Conservation (phyloP, 2,113 vertebrate genomes). For the Calidris pugnax region DNA sequence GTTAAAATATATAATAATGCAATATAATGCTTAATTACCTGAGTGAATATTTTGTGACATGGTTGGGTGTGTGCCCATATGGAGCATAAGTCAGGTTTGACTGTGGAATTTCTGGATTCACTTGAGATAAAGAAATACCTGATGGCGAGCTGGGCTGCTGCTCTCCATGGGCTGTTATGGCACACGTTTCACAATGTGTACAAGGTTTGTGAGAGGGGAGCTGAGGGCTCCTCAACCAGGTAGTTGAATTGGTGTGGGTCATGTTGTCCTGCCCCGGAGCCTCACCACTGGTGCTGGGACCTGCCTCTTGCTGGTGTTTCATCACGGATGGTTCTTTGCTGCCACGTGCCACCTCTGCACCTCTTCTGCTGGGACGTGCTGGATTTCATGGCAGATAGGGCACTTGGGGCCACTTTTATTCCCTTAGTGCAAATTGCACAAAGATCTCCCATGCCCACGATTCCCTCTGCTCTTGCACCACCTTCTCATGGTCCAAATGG, state of each 20-base stretch:
- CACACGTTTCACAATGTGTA: rapidly evolving
- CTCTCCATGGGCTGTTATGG: rapidly evolving
- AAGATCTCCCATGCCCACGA: rapidly evolving
- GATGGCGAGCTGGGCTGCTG: neutral
- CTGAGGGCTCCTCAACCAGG: neutral
- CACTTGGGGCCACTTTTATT: no score
- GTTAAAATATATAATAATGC: neutral
- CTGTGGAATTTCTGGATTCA: neutral
- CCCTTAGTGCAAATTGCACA: no score
- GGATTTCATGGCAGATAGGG: rapidly evolving
- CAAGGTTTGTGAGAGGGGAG: rapidly evolving
- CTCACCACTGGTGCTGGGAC: no score
- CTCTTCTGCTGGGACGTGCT: neutral
- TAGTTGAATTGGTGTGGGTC: neutral
- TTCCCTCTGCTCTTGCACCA: neutral
- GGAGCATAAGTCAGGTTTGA: neutral
- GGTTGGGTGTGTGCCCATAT: neutral
- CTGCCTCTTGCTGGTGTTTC: no score
- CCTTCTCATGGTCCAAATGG: neutral
- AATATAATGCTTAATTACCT: neutral
- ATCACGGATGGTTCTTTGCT: no score
- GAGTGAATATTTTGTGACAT: neutral
- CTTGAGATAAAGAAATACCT: neutral
- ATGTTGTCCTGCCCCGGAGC: no score
- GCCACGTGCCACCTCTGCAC: rapidly evolving